Base-by-base conservation (phyloP, 2,888 invertebrate species). In the Aethes cnicana region DNA sequence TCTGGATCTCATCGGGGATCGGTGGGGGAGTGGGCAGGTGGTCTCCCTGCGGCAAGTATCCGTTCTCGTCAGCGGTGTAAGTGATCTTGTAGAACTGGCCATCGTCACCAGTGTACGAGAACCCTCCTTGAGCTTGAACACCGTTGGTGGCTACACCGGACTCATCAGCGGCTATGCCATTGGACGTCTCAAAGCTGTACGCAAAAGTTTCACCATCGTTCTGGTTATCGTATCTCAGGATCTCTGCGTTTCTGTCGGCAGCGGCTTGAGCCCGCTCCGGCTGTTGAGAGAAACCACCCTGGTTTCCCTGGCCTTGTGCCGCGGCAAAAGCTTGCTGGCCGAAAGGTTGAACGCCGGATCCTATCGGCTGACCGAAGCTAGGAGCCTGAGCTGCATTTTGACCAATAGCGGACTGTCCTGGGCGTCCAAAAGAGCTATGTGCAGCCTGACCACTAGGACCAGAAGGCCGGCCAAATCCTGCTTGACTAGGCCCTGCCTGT, bases 51-150 rank as follows among this genome's bases (percentile, higher is more conserved):
- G 89, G 88, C 56, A 67, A 71, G 56, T 77, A 89, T 1, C 89
- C 89, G 26, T 88, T 87, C 62, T 88, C 86, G 53, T 89, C 88
- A 62, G 89, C 89, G 0, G 88, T 89, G 43, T 89, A 89, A 5
- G 79, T 78, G 28, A 89, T 68, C 21, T 77, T 75, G 64, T 82
- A 86, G 21, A 64, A 54, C 61, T 86, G 81, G 3, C 89, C 89
- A 53, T 89, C 87, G 58, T 89, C 89, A 57, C 82, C 84, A 42
- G 81, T 85, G 56, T 88, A 89, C 3, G 87, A 72, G 47, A 72
- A 89, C 16, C 66, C 83, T 39, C 89, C 89, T 53, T 89, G 82
- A 33, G 87, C 88, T 30, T 74, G 81, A 0, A 88, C 87, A 39
- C 89, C 89, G 47, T 85, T 80, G 0, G 84, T 82, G 18, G 88